A percentile compares a stretch with the other conserved stretches of the same genome.
These are phyloP conservation scores for Andrena minutula DNA, from an alignment of 2,888 invertebrate genomes.

Conservation along the genomic window DNA sequence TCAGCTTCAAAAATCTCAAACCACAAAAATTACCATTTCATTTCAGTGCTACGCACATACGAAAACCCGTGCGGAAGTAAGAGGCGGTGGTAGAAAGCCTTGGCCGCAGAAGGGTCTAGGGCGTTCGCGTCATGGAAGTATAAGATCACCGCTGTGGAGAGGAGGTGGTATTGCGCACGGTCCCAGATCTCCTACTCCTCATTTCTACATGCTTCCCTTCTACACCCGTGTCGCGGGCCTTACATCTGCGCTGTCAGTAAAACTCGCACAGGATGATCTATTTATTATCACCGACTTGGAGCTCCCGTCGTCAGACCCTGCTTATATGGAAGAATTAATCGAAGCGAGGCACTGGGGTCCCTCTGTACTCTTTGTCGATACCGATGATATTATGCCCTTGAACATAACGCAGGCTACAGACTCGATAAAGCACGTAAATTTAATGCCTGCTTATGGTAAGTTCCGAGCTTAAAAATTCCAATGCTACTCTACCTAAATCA, in stretches of 20 bases:
- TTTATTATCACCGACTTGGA: conserved; percentile 95
- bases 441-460: conserved; percentile 97
- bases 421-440: conserved; percentile 92
- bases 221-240: conserved; percentile 92
- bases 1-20: background rate
- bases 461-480: background rate
- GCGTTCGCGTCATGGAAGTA: conserved; percentile 95
- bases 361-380: conserved; percentile 96
- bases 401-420: conserved; percentile 95
- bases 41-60: conserved; percentile 89
- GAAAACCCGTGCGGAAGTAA: conserved; percentile 93
- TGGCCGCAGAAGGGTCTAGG: conserved; percentile 99
- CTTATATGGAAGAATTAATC: conserved; percentile 92
- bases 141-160: conserved; percentile 94
- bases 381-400: conserved; percentile 94
- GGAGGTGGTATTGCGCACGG: conserved; percentile 96
- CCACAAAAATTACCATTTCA: conserved; percentile 3
- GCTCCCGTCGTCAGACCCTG: conserved; percentile 92
- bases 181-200: conserved; percentile 95
- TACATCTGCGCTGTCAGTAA: conserved; percentile 93
- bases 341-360: conserved; percentile 97
- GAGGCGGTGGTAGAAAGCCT: conserved; percentile 96
- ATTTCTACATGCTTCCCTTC: conserved; percentile 97
- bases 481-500: background rate
- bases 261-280: conserved; percentile 97